phyloP scores from a whole-genome alignment of 1,140 invertebrate genomes.

The silkworm (Bombyx mori) region ASM3026992v2 NC_085118.1:5790001-5790500 shows the following conservation, averaged over 20 bases:
- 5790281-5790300: conserved; percentile 43
- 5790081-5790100: too few species aligned
- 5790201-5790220: conserved; percentile 70
- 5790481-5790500: conserved; percentile 61
- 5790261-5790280: conserved; percentile 65
- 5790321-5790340: conserved; percentile 66
- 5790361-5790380: conserved; percentile 69
- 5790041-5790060: conserved; percentile 51
- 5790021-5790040: conserved; percentile 45
- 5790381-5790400: conserved; percentile 70
- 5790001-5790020: conserved; percentile 38
- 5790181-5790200: conserved; percentile 63
- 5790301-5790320: conserved; percentile 51
- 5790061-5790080: background rate
- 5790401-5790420: conserved; percentile 59
- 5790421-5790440: conserved; percentile 43
- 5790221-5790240: conserved; percentile 59
- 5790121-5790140: conserved; percentile 65
- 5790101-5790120: conserved; percentile 44
- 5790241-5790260: conserved; percentile 70
- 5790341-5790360: conserved; percentile 66
- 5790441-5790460: conserved; percentile 66
- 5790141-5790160: conserved; percentile 52
- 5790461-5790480: conserved; percentile 67
- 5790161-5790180: conserved; percentile 39